A percentile compares a stretch with the other conserved stretches of the same genome.
Evolutionary conservation across 2,113 vertebrate species (phyloP).

Genomic region (Epinephelus cyanopodus): DNA sequence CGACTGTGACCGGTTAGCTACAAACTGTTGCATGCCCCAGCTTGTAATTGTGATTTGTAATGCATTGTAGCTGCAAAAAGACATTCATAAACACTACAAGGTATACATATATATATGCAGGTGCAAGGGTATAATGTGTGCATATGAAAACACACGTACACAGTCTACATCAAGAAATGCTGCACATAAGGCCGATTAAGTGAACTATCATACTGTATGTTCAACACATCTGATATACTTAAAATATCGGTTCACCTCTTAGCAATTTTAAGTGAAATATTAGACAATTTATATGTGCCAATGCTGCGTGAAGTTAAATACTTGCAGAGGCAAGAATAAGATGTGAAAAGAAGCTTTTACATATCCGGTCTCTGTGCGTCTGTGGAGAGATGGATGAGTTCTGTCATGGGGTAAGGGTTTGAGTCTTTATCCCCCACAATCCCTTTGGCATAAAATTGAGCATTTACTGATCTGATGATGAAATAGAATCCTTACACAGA

Average conservation of each 20-base stretch:
- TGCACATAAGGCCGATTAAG: background rate
- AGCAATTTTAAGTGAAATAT: constrained; percentile 26
- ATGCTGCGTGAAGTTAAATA: constrained; percentile 31
- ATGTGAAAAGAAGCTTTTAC: constrained; percentile 47
- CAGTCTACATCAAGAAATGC: background rate
- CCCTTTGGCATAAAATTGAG: constrained; percentile 62
- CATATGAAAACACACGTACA: background rate
- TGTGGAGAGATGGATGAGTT: constrained; percentile 49
- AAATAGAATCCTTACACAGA: constrained; percentile 41
- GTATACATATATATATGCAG: background rate
- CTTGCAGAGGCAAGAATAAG: constrained; percentile 36
- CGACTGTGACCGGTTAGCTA: constrained; percentile 2
- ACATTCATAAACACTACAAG: background rate
- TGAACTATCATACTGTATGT: background rate
- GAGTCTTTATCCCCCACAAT: constrained; percentile 61
- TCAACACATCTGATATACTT: background rate
- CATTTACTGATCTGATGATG: constrained; percentile 70
- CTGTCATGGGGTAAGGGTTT: constrained; percentile 58
- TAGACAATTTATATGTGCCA: background rate
- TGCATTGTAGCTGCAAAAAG: background rate
- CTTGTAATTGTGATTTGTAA: background rate
- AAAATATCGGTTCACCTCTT: background rate
- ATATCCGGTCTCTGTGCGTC: constrained; percentile 41
- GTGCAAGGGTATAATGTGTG: background rate
- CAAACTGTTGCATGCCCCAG: background rate